Evolutionary conservation across 2,113 vertebrate species (phyloP), one percentile per base, ranked within the genome.

Genomic region (Trematomus loennbergii): DNA sequence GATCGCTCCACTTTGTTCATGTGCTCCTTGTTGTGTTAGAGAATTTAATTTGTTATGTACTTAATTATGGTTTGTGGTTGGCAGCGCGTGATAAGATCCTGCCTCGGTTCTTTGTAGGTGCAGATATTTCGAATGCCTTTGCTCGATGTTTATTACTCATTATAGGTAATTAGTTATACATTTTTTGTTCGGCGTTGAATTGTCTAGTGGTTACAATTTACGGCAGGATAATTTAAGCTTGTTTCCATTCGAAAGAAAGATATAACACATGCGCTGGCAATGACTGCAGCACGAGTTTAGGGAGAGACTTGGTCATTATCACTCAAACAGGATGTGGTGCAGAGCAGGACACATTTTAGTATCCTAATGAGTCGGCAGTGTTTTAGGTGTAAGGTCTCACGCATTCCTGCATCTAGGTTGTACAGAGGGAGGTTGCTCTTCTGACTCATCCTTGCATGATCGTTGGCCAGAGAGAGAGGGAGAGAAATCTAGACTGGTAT

Each of bases 401-500:
- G 48, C 85, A 85, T 84, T 82, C 82, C 78, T 88, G 71, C 61
- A 64, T 54, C 29, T 67, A 74, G 55, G 70, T 20, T 79, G 73
- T 70, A 68, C 62, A 57, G 75, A 78, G 79, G 66, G 62, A 84
- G 69, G 72, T 13, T 76, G 67, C 65, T 65, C 74, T 67, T 84
- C 59, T 89, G 76, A 87, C 71, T 83, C 78, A 86, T 70, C 48
- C 79, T 82, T 29, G 1, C 68, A 74, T 74, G 81, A 75, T 79
- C 60, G 73, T 16, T n/a, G 70, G 83, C 77, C 87, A 83, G 12
- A 67, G 61, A 82, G 69, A 72, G 57, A 87, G 52, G 9, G 69
- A 75, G 82, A 84, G 77, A 91, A 79, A 79, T 82, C 74, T 75
- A 80, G 78, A 71, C 66, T 86, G 92, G 92, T 91, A 93, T 94